Percentiles rank a stretch among this genome's conserved stretches.
Evolutionary conservation across 2,113 vertebrate species (phyloP).

Genomic region (Tautogolabrus adspersus): DNA sequence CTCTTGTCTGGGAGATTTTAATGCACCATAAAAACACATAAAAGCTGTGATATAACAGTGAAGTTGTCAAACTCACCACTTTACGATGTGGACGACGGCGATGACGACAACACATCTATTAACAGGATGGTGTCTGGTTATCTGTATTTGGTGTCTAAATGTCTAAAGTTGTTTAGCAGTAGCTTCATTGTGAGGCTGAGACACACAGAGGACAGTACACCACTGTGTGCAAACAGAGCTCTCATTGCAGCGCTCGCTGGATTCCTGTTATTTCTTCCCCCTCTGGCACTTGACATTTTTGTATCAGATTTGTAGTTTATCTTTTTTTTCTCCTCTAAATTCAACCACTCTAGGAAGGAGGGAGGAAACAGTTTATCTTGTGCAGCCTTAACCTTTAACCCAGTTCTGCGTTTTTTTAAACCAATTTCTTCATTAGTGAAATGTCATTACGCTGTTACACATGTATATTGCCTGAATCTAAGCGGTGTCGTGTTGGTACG

Average conservation of each 20-base stretch:
- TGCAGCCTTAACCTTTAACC: conserved; percentile 63
- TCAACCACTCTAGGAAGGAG: conserved; percentile 15
- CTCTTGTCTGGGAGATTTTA: neutral
- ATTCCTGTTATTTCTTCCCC: conserved; percentile 19
- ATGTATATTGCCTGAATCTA: conserved; percentile 39
- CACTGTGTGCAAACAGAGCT: conserved; percentile 63
- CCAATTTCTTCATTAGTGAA: conserved; percentile 75
- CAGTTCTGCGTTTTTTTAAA: conserved; percentile 70
- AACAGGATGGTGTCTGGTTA: conserved; percentile 34
- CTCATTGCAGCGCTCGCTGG: conserved; percentile 45
- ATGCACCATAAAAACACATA: conserved; percentile 2
- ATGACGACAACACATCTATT: conserved; percentile 14
- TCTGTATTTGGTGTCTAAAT: conserved; percentile 29
- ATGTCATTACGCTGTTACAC: conserved; percentile 71
- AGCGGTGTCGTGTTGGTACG: conserved; percentile 32
- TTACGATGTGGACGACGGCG: neutral
- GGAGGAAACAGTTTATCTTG: conserved; percentile 20
- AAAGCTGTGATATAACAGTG: conserved; percentile 13
- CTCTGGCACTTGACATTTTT: conserved; percentile 38
- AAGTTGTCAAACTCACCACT: conserved; percentile 27
- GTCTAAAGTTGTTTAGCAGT: conserved; percentile 25
- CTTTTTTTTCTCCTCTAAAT: neutral
- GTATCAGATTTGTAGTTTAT: conserved; percentile 20
- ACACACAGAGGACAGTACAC: conserved; percentile 59
- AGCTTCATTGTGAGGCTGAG: conserved; percentile 64